Percentiles rank a stretch among this genome's conserved stretches.
phyloP scores from a whole-genome alignment of 2,797 vertebrate genomes.

The Danio tinwini region DNA sequence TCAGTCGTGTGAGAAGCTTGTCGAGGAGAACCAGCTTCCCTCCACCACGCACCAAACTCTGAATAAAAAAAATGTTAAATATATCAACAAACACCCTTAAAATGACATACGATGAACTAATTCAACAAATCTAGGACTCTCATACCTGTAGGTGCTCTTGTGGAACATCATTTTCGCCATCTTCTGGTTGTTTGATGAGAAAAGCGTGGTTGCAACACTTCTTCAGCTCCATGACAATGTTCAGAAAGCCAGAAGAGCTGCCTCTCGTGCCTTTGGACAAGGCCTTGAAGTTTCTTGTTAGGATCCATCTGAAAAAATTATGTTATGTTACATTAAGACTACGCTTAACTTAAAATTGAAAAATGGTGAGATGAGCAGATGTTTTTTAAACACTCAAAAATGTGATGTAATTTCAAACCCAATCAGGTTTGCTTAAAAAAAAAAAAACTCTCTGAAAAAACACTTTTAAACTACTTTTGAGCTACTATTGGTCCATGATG shows the following conservation, averaged over 20 bases:
- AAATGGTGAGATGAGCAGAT: not conserved
- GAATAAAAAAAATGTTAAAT: too few relatives aligned
- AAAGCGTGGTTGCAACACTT: constrained; percentile 98
- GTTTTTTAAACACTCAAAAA: not conserved
- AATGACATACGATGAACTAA: not conserved
- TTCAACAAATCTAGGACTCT: not conserved
- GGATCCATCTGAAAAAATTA: constrained; percentile 88
- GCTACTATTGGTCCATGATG: too few relatives aligned
- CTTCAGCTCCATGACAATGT: constrained; percentile 99
- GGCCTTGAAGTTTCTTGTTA: constrained; percentile 98
- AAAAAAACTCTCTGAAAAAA: too few relatives aligned
- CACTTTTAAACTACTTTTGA: too few relatives aligned
- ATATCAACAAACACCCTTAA: constrained; percentile 12
- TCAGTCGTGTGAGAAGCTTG: constrained; percentile 92
- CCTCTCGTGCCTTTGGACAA: constrained; percentile 91
- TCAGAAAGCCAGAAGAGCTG: constrained; percentile 96
- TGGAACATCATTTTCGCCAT: constrained; percentile 80
- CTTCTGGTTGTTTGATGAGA: constrained; percentile 91
- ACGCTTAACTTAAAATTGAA: not conserved
- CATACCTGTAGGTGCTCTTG: constrained; percentile 87
- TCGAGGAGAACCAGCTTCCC: constrained; percentile 97
- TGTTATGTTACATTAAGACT: constrained; percentile 13
- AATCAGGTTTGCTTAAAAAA: too few relatives aligned
- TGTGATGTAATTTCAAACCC: too few relatives aligned
- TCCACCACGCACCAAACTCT: constrained; percentile 91